These are phyloP conservation scores for Tinamus major DNA, from an alignment of 2,797 vertebrate species.

Conservation along the genomic window DNA sequence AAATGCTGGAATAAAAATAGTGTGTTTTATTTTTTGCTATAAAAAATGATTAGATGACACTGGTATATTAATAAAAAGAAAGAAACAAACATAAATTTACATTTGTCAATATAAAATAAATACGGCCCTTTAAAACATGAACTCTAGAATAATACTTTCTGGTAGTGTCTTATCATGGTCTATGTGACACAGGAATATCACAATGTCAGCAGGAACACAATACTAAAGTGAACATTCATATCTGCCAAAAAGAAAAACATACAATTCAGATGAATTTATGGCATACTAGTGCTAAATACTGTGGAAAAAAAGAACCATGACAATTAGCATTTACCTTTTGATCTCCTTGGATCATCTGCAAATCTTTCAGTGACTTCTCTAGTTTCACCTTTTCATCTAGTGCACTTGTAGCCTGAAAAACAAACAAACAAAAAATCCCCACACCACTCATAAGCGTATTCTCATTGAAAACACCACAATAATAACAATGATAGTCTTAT, in stretches of 20 bases:
- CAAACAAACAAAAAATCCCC: not conserved
- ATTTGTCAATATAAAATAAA: not conserved
- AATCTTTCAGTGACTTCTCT: conserved; percentile 87
- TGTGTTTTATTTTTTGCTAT: not conserved
- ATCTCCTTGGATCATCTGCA: conserved; percentile 86
- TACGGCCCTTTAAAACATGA: not conserved
- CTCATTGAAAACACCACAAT: not conserved
- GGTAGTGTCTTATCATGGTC: not conserved
- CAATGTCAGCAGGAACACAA: not conserved
- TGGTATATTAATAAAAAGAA: not conserved
- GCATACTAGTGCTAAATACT: not conserved
- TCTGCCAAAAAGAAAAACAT: not conserved
- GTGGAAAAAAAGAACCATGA: not conserved
- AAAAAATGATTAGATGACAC: not conserved
- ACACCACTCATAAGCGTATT: not conserved
- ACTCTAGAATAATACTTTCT: not conserved
- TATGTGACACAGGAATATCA: not conserved
- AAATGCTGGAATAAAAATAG: not conserved
- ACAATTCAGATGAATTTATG: not conserved
- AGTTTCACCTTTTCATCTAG: conserved; percentile 90
- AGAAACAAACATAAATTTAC: not conserved
- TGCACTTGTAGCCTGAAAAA: conserved; percentile 86
- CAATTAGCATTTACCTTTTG: conserved; percentile 83
- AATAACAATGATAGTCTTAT: not conserved
- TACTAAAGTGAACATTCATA: not conserved